These are phyloP conservation scores for Corella eumyota DNA, from an alignment of 23 tunicate species.

Conservation along the genomic window DNA sequence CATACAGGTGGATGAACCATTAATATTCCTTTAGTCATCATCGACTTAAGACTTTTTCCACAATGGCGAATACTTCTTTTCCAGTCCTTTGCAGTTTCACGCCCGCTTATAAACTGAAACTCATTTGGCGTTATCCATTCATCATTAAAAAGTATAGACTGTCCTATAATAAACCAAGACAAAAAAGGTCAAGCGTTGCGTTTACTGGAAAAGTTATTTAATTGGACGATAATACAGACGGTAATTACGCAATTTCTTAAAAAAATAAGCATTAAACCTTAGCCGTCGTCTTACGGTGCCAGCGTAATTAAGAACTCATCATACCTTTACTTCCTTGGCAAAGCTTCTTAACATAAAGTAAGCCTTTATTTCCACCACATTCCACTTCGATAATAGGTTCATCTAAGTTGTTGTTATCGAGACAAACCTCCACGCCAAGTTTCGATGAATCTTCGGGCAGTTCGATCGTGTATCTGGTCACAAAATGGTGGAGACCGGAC, in stretches of 20 bases:
- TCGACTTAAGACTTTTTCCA: constrained; percentile 80
- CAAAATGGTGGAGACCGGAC: constrained; percentile 64
- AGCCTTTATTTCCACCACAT: constrained; percentile 87
- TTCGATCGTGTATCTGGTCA: constrained; percentile 85
- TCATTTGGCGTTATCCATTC: constrained; percentile 96
- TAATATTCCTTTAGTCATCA: constrained; percentile 82
- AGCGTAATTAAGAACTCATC: not conserved
- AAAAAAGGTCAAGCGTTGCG: no score
- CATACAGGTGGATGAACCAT: constrained; percentile 79
- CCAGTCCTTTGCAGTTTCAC: constrained; percentile 99
- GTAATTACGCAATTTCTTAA: no score
- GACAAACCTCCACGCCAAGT: constrained; percentile 44
- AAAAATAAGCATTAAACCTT: no score
- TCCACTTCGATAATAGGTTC: constrained; percentile 84
- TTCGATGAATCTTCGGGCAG: constrained; percentile 52
- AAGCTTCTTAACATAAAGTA: constrained; percentile 65
- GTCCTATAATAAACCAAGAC: constrained; percentile 59
- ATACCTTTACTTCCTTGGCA: constrained; percentile 98
- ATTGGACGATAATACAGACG: no score
- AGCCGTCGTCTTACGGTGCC: no score
- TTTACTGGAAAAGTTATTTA: no score
- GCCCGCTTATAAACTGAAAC: constrained; percentile 88
- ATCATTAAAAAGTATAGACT: constrained; percentile 74
- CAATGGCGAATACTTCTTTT: constrained; percentile 91
- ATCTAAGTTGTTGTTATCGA: constrained; percentile 27